Evolutionary conservation across 2,113 vertebrate genomes (phyloP), one percentile per base, ranked within the genome.

Genomic region (Engraulis encrasicolus): DNA sequence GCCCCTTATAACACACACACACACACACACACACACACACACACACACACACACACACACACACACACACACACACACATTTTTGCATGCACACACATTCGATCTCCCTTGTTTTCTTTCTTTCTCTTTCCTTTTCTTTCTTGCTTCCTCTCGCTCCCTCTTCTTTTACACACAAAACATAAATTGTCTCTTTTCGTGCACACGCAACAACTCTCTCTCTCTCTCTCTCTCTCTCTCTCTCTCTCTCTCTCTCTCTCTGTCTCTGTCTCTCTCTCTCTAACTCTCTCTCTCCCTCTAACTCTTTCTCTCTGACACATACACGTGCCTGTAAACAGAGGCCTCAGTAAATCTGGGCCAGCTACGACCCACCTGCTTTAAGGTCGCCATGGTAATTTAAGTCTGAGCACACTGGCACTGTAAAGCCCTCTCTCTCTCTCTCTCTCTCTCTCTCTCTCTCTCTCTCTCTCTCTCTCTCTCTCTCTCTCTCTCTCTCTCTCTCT

Each of bases 301-400:
- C 40, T 45, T 9, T 45, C 40, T 45, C 40, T 45, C 40, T 45
- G 9, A 5, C 71, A 11, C 54, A 58, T n/a, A 58, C 20, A 58
- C 54, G 23, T 23, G n/a, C 83, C 6, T 3, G 81, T 81, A 81
- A 85, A 78, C 36, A 27, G 14, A 85, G 81, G 79, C 83, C 54
- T 58, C 83, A 81, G 50, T 88, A 79, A 81, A 83, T 85, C 81
- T 81, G 31, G 49, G 50, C 18, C 20, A 38, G 74, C 81, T 14
- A 66, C 20, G 18, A 12, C 77, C 45, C 86, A 85, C 82, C 31
- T 85, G 84, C 36, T 48, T 81, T 81, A 50, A 52, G 48, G 84
- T 80, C 80, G 79, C 88, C 40, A 54, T 82, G 54, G 81, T 81
- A 81, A 87, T 88, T 83, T 86, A n/a, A 80, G 50, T 82, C 48